Base-by-base conservation (phyloP, 2,888 invertebrate species). In the Rhamnusium bicolor region DNA sequence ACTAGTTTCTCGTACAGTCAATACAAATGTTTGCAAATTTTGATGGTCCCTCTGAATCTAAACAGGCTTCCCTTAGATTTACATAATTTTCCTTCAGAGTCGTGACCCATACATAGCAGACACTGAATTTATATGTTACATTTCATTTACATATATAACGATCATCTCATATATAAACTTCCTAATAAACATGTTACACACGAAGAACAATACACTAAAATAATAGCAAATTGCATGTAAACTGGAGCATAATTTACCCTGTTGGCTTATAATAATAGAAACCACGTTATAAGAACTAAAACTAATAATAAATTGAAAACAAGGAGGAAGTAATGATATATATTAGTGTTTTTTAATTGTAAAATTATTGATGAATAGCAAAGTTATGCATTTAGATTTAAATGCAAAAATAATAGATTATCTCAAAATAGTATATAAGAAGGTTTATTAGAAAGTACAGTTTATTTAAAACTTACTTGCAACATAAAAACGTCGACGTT, bases 111-210 rank as follows among this genome's bases (percentile, higher is more conserved):
- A 71, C 71, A 73, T 71, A 40, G 73, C 68, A 75, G 75, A 76
- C 75, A 73, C 71, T 69, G 75, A 76, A 73, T 76, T 76, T 73
- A 68, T 75, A 75, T 69, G 70, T 71, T 71, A 76, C 72, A 71
- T 73, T 60, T 73, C 76, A 80, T 80, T 80, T 79, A 74, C 80
- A 80, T 80, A 80, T 71, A 80, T 80, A 80, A 80, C 79, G 80
- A 80, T 75, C 79, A 77, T 77, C 78, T 77, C 72, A 58, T 75
- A 73, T 65, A 73, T 71, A 73, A 75, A 77, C 79, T 78, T 76
- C 58, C 60, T 73, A 71, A 73, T 76, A 73, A 76, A 76, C 72
- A 73, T 76, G 72, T 73, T 70, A 70, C 65, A 67, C 60, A 54
- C 67, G 53, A 74, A 74, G 68, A 65, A 67, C 73, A 71, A 71